Base-by-base conservation (phyloP, 2,888 invertebrate species). In the Drosophila macrothrix region DNA sequence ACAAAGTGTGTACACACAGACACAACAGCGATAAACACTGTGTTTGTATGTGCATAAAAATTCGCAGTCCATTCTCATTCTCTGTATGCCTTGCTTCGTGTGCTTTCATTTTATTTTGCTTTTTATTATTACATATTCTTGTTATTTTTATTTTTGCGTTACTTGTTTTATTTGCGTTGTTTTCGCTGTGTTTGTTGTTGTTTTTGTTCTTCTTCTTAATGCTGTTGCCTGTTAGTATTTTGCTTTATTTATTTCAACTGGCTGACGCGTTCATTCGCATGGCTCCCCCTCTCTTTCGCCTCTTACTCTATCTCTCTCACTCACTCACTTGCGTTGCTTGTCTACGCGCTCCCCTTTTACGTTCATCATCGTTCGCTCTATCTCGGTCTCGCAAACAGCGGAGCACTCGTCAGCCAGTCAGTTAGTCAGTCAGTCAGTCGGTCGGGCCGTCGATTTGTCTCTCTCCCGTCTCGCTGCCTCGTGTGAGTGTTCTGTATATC, bases 161-260 rank as follows among this genome's bases (percentile, higher is more conserved):
- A 76, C 80, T 79, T 73, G 78, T 76, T 80, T 78, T 80, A 80
- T 79, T 79, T 79, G 78, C 73, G 63, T 66, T 75, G 66, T 63
- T 75, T 67, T 78, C 50, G 63, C 37, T 39, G 46, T 53, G 63
- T 25, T 55, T 64, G 46, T 62, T 64, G 56, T 62, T 60, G 43
- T 58, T 67, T 43, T 33, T 52, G 22, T 46, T n/a, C n/a, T 41
- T 39, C 41, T 41, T 16, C 16, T 46, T 46, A 46, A 25, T 68
- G 56, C 22, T 70, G 39, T 53, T 65, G 76, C 50, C 63, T 63
- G 69, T 62, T 67, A 61, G 67, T 69, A 67, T 76, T 80, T 80
- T 85, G 81, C 86, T 82, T 86, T 85, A 85, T 83, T 83, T 82
- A 85, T 86, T 80, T 88, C 71, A 66, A 70, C 73, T 79, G 84